Base-by-base conservation (phyloP, 2,888 invertebrate genomes). In the Muschampia plurimacula region DNA sequence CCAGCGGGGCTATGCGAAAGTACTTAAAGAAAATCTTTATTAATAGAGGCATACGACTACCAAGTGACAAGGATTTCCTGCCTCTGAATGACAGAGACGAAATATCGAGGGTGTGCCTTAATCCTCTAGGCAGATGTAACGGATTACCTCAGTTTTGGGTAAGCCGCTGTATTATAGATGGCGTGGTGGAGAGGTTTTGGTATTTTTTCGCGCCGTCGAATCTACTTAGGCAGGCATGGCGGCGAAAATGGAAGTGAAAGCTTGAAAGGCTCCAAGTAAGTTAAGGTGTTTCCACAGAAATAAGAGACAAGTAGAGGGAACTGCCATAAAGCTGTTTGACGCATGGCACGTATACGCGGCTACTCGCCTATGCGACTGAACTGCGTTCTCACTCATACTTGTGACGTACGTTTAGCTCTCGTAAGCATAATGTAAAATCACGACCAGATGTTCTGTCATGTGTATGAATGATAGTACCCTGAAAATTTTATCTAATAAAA, bases 1-100 rank as follows among this genome's bases (percentile, higher is more conserved):
- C 84, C n/a, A n/a, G n/a, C n/a, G n/a, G n/a, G n/a, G n/a, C n/a
- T n/a, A n/a, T n/a, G n/a, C n/a, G n/a, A n/a, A n/a, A n/a, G n/a
- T 22, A 1, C 22, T 84, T n/a, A n/a, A 83, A 86, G 89, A 83
- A 90, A 91, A 92, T 89, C 92, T 86, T 91, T 92, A 92, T 92
- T 91, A 92, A 92, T 92, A 92, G 91, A 83, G 82, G 81, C 77
- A 81, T 80, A 78, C 77, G 77, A 81, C 79, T 77, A 71, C 63
- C 57, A 46, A 70, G 70, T 70, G 59, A 79, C 77, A 77, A 84
- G 81, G 79, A 78, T 78, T 78, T 55, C 52, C 6, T 28, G 28
- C 55, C 55, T 78, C 78, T 82, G 84, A 81, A 83, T 79, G 89
- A 88, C 86, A 83, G 82, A 83, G 88, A 85, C 82, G 81, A 82